These are phyloP conservation scores for Clarias gariepinus DNA, from an alignment of 2,113 vertebrate genomes.

Conservation along the genomic window DNA sequence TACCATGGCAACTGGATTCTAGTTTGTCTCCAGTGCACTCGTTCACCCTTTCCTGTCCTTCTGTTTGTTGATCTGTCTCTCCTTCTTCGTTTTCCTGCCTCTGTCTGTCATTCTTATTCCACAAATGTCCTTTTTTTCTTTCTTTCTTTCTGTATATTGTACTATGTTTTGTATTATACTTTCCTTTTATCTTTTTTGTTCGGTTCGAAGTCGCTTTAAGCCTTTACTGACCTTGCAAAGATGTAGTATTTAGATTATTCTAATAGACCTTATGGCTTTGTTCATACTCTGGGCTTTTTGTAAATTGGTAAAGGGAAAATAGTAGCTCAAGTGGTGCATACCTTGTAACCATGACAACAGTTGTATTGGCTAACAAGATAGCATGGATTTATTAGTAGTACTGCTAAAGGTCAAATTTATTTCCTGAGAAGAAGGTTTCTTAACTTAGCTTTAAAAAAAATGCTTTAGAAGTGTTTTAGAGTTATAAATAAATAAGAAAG, in stretches of 20 bases:
- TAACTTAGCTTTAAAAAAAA: not conserved
- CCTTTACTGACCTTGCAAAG: not conserved
- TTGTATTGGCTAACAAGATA: constrained; percentile 7
- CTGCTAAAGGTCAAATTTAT: not conserved
- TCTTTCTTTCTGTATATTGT: not conserved
- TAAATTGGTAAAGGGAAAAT: not conserved
- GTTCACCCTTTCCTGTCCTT: constrained; percentile 45
- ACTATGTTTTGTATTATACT: too few relatives aligned
- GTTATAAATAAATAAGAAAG: not conserved
- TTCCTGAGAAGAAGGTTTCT: not conserved
- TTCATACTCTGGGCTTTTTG: not conserved
- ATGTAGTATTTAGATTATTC: not conserved
- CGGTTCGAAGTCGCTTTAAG: not conserved
- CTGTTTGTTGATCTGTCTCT: constrained; percentile 39
- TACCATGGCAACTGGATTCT: constrained; percentile 46
- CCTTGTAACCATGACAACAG: constrained; percentile 6
- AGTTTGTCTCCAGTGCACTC: constrained; percentile 42
- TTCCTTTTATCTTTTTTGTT: not conserved
- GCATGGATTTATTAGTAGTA: not conserved
- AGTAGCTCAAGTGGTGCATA: not conserved
- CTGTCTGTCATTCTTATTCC: constrained; percentile 2
- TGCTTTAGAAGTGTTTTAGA: not conserved
- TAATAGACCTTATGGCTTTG: not conserved
- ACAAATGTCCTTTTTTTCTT: not conserved
- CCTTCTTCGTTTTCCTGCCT: not conserved